Evolutionary conservation across 2,113 vertebrate species (phyloP), one percentile per base, ranked within the genome.

Genomic region (Opisthocomus hoazin): DNA sequence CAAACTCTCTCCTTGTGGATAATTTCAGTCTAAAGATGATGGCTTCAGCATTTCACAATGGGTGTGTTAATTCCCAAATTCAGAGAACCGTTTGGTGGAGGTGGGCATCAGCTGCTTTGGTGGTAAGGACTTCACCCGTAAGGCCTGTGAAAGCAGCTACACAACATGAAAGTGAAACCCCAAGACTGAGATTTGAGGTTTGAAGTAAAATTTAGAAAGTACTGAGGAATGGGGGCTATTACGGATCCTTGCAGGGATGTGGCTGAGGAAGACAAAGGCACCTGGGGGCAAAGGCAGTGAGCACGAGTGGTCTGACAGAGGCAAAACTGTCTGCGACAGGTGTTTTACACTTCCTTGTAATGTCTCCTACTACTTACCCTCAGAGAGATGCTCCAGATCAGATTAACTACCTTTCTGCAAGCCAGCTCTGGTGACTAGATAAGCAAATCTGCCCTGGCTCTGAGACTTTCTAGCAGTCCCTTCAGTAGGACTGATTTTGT

Each of bases 211-310:
- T 66, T 66, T 57, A 54, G 23, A 27, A 89, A 84, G 10, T n/a
- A 37, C 9, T 0, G 0, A 79, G n/a, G 29, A 63, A 61, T 15
- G 37, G 10, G 51, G 21, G 10, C 5, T 81, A 9, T 32, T 71
- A 75, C 43, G 19, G 32, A 58, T 75, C 13, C 12, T 19, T 71
- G 32, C 24, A 15, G 54, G 26, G 7, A 45, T 1, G 2, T 20
- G 50, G 20, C 45, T 65, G 51, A 89, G 17, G 43, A 43, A 78
- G 76, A 32, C 7, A 30, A 51, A 76, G 37, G 26, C 13, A 39
- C 10, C 22, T 41, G 37, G 70, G 34, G 18, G 37, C 21, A 71
- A 56, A 68, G 75, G 18, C 53, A 83, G 45, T 29, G 51, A 63
- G 13, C 29, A 36, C 1, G 9, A 32, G 30, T 43, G 46, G 34